A percentile compares a stretch with the other conserved stretches of the same genome.
These are phyloP conservation scores for Lithodes maja DNA, from an alignment of 2,888 invertebrate genomes.

Conservation along the genomic window DNA sequence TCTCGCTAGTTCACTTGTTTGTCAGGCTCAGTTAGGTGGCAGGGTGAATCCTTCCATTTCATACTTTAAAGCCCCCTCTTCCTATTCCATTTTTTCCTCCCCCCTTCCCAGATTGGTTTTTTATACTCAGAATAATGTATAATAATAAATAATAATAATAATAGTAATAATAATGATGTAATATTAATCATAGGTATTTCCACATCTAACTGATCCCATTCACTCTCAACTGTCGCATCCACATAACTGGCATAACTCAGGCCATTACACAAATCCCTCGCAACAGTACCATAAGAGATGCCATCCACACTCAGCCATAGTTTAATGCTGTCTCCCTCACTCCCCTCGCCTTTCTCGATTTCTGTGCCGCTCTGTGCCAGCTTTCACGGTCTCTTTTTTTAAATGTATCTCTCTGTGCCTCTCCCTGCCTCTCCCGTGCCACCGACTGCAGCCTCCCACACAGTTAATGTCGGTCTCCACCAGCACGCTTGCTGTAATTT, in stretches of 20 bases:
- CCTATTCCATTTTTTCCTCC: not conserved
- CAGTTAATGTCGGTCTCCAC: slow-evolving; percentile 69
- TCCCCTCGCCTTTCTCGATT: not conserved
- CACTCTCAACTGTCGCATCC: slow-evolving; percentile 28
- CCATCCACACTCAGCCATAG: slow-evolving; percentile 63
- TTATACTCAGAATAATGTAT: not conserved
- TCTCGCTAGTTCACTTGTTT: slow-evolving; percentile 70
- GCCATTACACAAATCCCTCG: slow-evolving; percentile 57
- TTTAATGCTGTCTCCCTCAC: slow-evolving; percentile 42
- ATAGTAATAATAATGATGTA: slow-evolving; percentile 13
- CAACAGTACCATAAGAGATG: slow-evolving; percentile 62
- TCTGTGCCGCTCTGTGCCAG: not conserved
- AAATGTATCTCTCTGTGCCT: not conserved
- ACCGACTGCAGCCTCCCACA: slow-evolving; percentile 67
- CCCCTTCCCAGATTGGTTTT: not conserved
- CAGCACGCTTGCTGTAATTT: slow-evolving; percentile 69
- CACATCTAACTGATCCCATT: slow-evolving; percentile 21
- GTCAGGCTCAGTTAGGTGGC: slow-evolving; percentile 68
- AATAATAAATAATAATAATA: slow-evolving; percentile 14
- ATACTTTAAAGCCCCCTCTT: not conserved
- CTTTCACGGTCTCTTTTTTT: too few species aligned
- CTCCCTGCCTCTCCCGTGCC: slow-evolving; percentile 63
- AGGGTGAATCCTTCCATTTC: slow-evolving; percentile 47
- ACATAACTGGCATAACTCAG: slow-evolving; percentile 48
- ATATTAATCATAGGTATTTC: slow-evolving; percentile 42